Percentiles rank a stretch among this genome's conserved stretches.
Conservation (phyloP, 1,140 invertebrate species). For the Anastrepha obliqua region DNA sequence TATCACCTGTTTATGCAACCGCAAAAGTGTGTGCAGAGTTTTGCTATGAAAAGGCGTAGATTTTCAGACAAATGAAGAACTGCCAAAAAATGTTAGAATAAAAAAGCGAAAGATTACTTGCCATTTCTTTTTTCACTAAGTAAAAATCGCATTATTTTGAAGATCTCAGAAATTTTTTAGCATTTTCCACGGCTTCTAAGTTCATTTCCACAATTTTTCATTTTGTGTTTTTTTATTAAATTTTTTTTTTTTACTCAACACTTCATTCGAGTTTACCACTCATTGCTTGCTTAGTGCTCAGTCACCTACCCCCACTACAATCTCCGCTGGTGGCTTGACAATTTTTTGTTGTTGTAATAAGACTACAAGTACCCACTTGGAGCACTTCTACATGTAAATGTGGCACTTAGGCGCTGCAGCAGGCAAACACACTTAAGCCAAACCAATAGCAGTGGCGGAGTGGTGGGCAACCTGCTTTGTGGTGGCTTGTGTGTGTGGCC, state of each 20-base stretch:
- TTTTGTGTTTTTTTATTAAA: no score
- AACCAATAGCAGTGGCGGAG: not conserved
- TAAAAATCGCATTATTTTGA: no score
- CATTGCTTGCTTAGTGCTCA: no score
- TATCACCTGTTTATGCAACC: not conserved
- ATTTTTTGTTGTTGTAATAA: not conserved
- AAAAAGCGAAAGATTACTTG: no score
- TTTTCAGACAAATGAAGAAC: no score
- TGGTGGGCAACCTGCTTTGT: not conserved
- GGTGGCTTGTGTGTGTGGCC: not conserved
- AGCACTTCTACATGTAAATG: slow-evolving; percentile 43
- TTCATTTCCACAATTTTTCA: no score
- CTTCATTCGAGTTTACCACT: no score
- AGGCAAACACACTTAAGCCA: slow-evolving; percentile 40
- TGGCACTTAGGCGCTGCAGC: slow-evolving; percentile 43
- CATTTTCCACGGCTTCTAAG: no score
- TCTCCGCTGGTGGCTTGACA: not conserved
- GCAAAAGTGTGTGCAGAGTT: not conserved
- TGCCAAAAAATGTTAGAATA: no score
- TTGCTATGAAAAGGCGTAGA: not conserved
- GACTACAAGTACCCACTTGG: slow-evolving; percentile 12
- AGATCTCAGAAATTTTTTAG: no score
- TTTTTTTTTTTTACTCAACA: no score
- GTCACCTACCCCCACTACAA: not conserved
- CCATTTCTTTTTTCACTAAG: no score